These are phyloP conservation scores for Nephotettix cincticeps DNA, from an alignment of 1,140 invertebrate genomes.

Conservation along the genomic window DNA sequence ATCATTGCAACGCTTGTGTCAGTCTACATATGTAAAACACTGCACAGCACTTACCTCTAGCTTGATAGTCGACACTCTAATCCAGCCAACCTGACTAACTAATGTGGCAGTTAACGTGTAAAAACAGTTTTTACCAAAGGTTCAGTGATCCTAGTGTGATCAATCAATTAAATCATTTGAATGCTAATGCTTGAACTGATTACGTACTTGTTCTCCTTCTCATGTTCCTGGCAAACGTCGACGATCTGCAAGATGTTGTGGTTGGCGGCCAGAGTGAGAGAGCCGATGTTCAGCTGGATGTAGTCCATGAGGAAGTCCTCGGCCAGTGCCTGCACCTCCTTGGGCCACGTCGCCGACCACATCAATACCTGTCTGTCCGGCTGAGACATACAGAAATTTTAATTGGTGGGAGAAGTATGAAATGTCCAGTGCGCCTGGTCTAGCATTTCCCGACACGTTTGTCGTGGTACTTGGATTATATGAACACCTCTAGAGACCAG, in stretches of 20 bases:
- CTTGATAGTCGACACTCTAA: too few relatives aligned
- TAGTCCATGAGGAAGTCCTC: constrained; percentile 91
- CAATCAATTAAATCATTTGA: neutral
- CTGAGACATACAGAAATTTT: too few relatives aligned
- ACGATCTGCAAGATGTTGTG: constrained; percentile 96
- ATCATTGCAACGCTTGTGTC: too few relatives aligned
- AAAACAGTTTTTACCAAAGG: neutral
- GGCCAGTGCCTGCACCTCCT: constrained; percentile 90
- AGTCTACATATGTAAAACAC: too few relatives aligned
- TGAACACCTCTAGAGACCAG: too few relatives aligned
- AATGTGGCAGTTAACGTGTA: neutral
- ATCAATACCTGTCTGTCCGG: constrained; percentile 94
- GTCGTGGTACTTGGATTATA: too few relatives aligned
- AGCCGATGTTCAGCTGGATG: constrained; percentile 92
- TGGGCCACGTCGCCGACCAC: constrained; percentile 99
- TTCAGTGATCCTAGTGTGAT: neutral
- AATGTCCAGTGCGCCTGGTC: too few relatives aligned
- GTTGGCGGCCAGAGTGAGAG: constrained; percentile 88
- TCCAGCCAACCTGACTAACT: too few relatives aligned
- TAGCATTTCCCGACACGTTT: too few relatives aligned
- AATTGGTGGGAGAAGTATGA: too few relatives aligned
- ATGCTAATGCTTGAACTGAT: neutral
- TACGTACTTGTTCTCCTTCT: constrained; percentile 72
- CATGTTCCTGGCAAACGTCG: constrained; percentile 88
- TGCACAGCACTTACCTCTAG: too few relatives aligned